Base-by-base conservation (phyloP, 2,888 invertebrate genomes). In the Pollenia angustigena region DNA sequence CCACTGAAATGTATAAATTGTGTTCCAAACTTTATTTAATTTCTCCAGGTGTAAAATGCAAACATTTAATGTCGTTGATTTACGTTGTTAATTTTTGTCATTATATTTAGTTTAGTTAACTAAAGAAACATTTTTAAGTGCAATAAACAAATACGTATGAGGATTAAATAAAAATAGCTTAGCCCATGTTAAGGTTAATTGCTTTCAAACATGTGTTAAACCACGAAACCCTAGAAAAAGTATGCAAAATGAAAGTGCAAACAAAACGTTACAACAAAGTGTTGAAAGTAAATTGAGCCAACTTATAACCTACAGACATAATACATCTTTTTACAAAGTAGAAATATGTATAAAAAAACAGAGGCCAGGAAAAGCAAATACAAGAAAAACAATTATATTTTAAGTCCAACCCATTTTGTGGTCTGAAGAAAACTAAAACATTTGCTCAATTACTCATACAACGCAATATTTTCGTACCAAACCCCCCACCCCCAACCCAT, bases 141-240 rank as follows among this genome's bases (percentile, higher is more conserved):
- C 10, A 66, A 12, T 60, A 62, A 12, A n/a, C 9, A 79, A 50
- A 16, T 18, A 68, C 16, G 14, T 52, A 42, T 52, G 58, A 8
- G 44, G 42, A 56, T 72, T 44, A 44, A 75, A 60, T 81, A 54
- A 81, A 86, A 84, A 81, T 79, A 71, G 84, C 75, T 86, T 84
- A 81, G 74, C 66, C 66, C 81, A 85, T 85, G 84, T 84, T 84
- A 81, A 81, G 85, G 84, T 83, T 88, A 88, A 88, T 86, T 85
- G 84, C n/a, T 81, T 46, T 66, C 16, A 46, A 72, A 81, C 71
- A 81, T 81, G 83, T 62, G 48, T 14, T 48, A 46, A 76, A 68
- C 76, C 81, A 83, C 52, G 84, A 87, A 87, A 84, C 83, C 83
- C 54, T 87, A 87, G 56, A 76, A 84, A 81, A 79, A 44, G 4